Conservation (phyloP, 2,888 invertebrate species). For the Cephus runcator region DNA sequence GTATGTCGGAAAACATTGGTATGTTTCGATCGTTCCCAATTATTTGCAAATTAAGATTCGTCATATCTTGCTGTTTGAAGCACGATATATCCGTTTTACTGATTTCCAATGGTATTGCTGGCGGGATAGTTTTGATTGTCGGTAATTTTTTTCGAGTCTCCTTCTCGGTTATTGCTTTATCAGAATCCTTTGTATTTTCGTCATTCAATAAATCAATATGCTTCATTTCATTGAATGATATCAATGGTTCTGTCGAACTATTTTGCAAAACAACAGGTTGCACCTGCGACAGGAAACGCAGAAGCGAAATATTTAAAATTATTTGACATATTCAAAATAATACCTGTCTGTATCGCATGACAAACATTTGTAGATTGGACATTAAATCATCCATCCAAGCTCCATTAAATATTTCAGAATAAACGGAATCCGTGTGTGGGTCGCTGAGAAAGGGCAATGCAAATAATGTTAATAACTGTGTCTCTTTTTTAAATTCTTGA, state of each 20-base stretch:
- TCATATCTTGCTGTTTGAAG: constrained; percentile 1
- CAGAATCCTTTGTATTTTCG: constrained; percentile 14
- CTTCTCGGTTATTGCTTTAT: constrained; percentile 14
- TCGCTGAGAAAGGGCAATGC: constrained; percentile 70
- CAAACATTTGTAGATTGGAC: constrained; percentile 34
- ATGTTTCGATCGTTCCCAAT: constrained; percentile 42
- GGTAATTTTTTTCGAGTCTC: constrained; percentile 14
- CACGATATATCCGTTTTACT: constrained; percentile 13
- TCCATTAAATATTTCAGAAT: constrained; percentile 66
- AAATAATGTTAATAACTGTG: constrained; percentile 69
- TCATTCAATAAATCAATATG: constrained; percentile 2
- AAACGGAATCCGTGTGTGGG: constrained; percentile 68
- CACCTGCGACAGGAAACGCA: background rate
- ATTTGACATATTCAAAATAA: background rate
- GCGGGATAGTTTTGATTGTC: background rate
- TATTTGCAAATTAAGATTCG: constrained; percentile 7
- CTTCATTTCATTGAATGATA: constrained; percentile 7
- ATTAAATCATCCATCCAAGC: constrained; percentile 38
- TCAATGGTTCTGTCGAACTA: constrained; percentile 14
- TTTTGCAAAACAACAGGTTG: constrained; percentile 5
- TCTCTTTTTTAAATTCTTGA: constrained; percentile 66
- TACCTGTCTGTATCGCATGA: constrained; percentile 32
- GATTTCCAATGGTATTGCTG: constrained; percentile 13
- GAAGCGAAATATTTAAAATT: background rate
- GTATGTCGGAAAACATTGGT: constrained; percentile 41